phyloP scores from a whole-genome alignment of 2,797 vertebrate genomes.

The Onychomys leucogaster region DNA sequence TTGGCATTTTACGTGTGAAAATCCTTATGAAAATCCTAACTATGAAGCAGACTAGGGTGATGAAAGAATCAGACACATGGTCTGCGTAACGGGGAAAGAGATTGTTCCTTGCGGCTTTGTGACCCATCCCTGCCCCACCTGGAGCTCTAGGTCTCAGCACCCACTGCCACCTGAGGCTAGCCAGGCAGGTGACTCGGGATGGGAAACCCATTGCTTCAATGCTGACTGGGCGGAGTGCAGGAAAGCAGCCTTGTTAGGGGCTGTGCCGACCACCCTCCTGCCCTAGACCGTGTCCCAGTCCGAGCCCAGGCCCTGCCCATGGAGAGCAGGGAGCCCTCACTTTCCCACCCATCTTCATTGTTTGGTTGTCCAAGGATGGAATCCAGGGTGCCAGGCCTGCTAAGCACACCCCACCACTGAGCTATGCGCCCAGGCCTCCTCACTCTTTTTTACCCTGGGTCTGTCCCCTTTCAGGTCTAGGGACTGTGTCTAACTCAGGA shows the following conservation, averaged over 20 bases:
- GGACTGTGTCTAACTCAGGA: not conserved
- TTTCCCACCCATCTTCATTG: not conserved
- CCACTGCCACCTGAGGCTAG: constrained; percentile 76
- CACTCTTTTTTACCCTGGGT: not conserved
- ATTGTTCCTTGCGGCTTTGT: constrained; percentile 78
- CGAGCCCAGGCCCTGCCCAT: not conserved
- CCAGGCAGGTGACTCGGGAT: constrained; percentile 72
- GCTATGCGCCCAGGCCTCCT: not conserved
- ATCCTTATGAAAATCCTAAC: constrained; percentile 87
- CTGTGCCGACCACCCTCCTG: not conserved
- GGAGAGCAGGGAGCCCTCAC: not conserved
- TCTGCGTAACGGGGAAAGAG: constrained; percentile 77
- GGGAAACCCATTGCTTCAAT: constrained; percentile 74
- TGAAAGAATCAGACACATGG: constrained; percentile 84
- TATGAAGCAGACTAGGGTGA: constrained; percentile 85
- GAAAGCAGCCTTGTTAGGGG: not conserved
- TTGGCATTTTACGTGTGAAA: constrained; percentile 84
- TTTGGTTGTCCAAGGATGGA: not conserved
- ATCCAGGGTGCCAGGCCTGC: not conserved
- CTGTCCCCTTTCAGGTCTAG: not conserved
- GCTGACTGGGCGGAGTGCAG: constrained; percentile 10
- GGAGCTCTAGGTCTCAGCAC: constrained; percentile 76
- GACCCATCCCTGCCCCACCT: constrained; percentile 80
- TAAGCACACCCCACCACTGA: not conserved
- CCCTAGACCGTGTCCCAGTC: not conserved